These are phyloP conservation scores for Chamaea fasciata DNA, from an alignment of 2,113 vertebrate species.

Conservation along the genomic window DNA sequence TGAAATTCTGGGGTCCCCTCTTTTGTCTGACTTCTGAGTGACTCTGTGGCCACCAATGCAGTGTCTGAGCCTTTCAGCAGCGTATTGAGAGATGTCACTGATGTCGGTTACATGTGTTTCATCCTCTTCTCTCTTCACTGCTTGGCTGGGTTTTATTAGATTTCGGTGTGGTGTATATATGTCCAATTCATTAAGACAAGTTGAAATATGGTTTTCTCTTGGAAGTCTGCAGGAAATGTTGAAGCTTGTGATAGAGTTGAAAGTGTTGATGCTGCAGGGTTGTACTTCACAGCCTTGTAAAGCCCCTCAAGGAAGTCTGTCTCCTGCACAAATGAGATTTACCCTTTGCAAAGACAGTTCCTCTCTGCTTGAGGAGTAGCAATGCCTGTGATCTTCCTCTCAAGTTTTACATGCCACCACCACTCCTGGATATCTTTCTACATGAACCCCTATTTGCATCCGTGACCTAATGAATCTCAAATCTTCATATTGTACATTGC, in stretches of 20 bases:
- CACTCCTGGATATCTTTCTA: not conserved
- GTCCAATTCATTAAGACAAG: constrained; percentile 10
- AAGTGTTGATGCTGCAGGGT: constrained; percentile 48
- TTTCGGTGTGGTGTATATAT: not conserved
- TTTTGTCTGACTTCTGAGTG: not conserved
- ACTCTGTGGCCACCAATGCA: not conserved
- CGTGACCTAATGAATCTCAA: not conserved
- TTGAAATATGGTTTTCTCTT: not conserved
- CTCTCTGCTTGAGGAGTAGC: not conserved
- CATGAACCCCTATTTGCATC: not conserved
- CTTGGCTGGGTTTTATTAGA: not conserved
- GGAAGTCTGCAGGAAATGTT: not conserved
- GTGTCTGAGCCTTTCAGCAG: not conserved
- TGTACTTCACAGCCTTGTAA: constrained; percentile 30
- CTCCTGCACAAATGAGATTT: constrained; percentile 31
- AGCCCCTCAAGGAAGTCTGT: constrained; percentile 7
- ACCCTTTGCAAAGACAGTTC: not conserved
- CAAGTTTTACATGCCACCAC: not conserved
- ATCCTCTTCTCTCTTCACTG: not conserved
- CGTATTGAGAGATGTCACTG: accelerated
- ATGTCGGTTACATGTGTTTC: not conserved
- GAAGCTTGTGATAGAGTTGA: not conserved
- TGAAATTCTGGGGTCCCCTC: not conserved
- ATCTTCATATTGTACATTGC: not conserved
- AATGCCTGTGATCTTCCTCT: not conserved